Base-by-base conservation (phyloP, 2,888 invertebrate species). In the Omphaloscelis lunosa region DNA sequence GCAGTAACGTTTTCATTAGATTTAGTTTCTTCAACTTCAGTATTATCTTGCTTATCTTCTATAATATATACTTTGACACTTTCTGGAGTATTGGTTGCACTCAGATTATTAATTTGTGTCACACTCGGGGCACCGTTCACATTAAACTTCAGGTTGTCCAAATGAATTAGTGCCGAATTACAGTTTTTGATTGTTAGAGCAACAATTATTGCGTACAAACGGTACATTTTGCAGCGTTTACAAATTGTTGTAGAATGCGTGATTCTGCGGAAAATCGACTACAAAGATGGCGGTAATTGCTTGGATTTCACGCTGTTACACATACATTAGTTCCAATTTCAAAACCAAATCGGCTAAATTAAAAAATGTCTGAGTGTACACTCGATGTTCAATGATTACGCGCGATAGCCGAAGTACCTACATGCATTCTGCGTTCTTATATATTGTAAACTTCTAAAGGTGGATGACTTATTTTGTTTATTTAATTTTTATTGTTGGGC, bases 271-370 rank as follows among this genome's bases (percentile, higher is more conserved):
- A 72, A 77, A 86, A 77, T 80, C 67, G 29, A 68, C 41, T 61
- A 29, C 67, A 51, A 48, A 74, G 65, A 73, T 58, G 63, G 53
- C 63, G 67, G 75, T 83, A 82, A 86, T 88, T 78, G 76, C 29
- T 72, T 85, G 8, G 58, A 88, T 88, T 88, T 88, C 83, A 88
- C 86, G 83, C 51, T 59, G 34, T 29, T 67, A 45, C 72, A 73
- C 69, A 53, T 79, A 65, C 67, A 78, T 80, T 82, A 58, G 81
- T 77, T 86, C 71, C 85, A 72, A 73, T 86, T 59, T 48, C 41
- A 75, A 81, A 83, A 65, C 56, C 75, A 71, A 81, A 77, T 84
- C 77, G 67, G 78, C 78, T 67, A 78, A 88, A 88, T 89, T 89
- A 85, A 83, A 88, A 89, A 84, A 86, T 88, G 58, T 76, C 72